Percentiles rank a stretch among this genome's conserved stretches.
Evolutionary conservation across 2,888 invertebrate genomes (phyloP).

Genomic region (Petrolisthes cinctipes): DNA sequence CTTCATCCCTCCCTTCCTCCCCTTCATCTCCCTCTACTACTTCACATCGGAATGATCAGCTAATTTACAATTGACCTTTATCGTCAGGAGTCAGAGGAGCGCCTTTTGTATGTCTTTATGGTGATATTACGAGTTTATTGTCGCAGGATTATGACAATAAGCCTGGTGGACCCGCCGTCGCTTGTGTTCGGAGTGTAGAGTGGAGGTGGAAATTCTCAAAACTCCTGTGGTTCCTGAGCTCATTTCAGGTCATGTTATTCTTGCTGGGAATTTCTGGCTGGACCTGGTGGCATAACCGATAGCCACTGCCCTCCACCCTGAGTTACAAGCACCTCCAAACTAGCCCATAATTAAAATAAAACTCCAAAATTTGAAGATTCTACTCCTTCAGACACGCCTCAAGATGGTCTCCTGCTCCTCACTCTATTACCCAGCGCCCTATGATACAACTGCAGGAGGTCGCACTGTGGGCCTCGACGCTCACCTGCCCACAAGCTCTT

Average conservation of each 20-base stretch:
- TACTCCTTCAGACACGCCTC: slow-evolving; percentile 43
- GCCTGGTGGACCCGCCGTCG: background rate
- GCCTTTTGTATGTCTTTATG: slow-evolving; percentile 36
- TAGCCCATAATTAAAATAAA: slow-evolving; percentile 55
- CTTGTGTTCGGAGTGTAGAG: slow-evolving; percentile 29
- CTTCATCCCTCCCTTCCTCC: background rate
- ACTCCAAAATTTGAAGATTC: slow-evolving; percentile 39
- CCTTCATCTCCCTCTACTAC: background rate
- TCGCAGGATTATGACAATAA: slow-evolving; percentile 50
- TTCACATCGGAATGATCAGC: slow-evolving; percentile 22
- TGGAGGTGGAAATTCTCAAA: background rate
- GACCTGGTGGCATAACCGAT: slow-evolving; percentile 40
- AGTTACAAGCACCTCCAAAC: slow-evolving; percentile 36
- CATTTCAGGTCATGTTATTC: slow-evolving; percentile 3
- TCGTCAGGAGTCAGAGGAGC: slow-evolving; percentile 38
- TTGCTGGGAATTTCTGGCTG: slow-evolving; percentile 21
- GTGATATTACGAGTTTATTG: slow-evolving; percentile 45
- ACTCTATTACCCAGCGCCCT: slow-evolving; percentile 56
- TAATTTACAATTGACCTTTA: slow-evolving; percentile 38
- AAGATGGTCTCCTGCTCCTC: slow-evolving; percentile 49
- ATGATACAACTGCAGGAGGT: slow-evolving; percentile 59
- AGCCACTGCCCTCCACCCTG: slow-evolving; percentile 33
- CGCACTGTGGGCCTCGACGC: slow-evolving; percentile 12
- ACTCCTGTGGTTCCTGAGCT: background rate
- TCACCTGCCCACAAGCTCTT: background rate